Evolutionary conservation across 2,888 invertebrate species (phyloP), one percentile per base, ranked within the genome.

Genomic region (Nezara viridula): DNA sequence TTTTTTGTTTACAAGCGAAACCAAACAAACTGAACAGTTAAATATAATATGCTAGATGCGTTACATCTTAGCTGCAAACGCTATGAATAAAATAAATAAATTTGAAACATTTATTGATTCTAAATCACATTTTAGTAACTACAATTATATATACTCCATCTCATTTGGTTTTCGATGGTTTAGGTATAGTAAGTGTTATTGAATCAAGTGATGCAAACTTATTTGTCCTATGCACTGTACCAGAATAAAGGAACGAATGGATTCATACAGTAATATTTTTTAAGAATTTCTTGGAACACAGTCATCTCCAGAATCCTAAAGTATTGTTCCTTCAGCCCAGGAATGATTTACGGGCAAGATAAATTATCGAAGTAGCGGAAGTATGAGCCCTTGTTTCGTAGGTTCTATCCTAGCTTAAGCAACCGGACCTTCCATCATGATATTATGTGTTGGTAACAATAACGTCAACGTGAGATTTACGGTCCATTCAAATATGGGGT

Each of bases 401-500:
- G 60, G 12, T 60, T 16, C 60, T 60, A 60, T 60, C 27, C 60
- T 60, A 60, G 14, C 14, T 60, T 27, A 16, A 60, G 60, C 60
- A 27, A 60, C 27, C 27, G 27, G 27, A 60, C 60, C 60, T 60
- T 27, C 27, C 10, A 60, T 60, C 60, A 60, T 21, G 60, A 27
- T 55, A 27, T 27, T 27, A 32, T 60, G 60, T 27, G 60, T 60
- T 27, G 60, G 60, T 60, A 60, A 60, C 60, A 60, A 60, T 60
- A 27, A 27, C 27, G 27, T 60, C 27, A 60, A 60, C 60, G 27
- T 0, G 14, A 27, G 60, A 60, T 60, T 60, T 60, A 60, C 14
- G 27, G 60, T 27, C 60, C 27, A 60, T 60, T 60, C 60, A 60
- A 60, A 60, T 60, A 60, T 60, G 27, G 60, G 60, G 60, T 60